Conservation (phyloP, 2,888 invertebrate genomes). For the Odontothrips loti region DNA sequence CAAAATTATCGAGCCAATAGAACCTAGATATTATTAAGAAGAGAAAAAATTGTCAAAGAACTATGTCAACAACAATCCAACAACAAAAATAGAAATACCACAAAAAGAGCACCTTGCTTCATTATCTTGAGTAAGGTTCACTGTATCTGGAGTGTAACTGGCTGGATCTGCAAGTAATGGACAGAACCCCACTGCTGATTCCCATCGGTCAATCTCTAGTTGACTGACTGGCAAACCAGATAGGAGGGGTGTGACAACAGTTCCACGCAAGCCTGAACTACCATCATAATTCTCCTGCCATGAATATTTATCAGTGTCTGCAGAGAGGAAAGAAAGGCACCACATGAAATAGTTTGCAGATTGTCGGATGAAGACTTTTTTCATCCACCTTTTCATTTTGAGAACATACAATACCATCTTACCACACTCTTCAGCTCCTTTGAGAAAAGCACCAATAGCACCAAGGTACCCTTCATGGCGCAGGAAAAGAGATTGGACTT, state of each 20-base stretch:
- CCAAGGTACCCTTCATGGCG: slow-evolving; percentile 67
- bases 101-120: slow-evolving; percentile 62
- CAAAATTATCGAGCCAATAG: slow-evolving; percentile 91
- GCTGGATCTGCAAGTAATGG: slow-evolving; percentile 72
- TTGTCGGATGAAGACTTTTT: background rate
- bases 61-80: slow-evolving; percentile 28
- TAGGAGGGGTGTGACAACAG: slow-evolving; percentile 36
- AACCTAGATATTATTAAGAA: slow-evolving; percentile 45
- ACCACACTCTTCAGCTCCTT: slow-evolving; percentile 58
- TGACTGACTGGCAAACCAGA: slow-evolving; percentile 48
- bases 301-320: slow-evolving; percentile 53
- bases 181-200: slow-evolving; percentile 55
- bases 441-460: slow-evolving; percentile 65
- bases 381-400: background rate
- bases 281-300: slow-evolving; percentile 68
- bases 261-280: slow-evolving; percentile 54
- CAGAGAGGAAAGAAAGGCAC: slow-evolving; percentile 27
- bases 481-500: slow-evolving; percentile 61
- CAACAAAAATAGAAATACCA: slow-evolving; percentile 29
- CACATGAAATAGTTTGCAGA: background rate
- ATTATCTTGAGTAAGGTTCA: slow-evolving; percentile 78
- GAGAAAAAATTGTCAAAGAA: background rate
- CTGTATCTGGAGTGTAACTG: slow-evolving; percentile 85
- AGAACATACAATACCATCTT: slow-evolving; percentile 35
- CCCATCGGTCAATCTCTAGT: slow-evolving; percentile 55